Evolutionary conservation across 2,888 invertebrate species (phyloP).

Genomic region (Phymatocera aterrima): DNA sequence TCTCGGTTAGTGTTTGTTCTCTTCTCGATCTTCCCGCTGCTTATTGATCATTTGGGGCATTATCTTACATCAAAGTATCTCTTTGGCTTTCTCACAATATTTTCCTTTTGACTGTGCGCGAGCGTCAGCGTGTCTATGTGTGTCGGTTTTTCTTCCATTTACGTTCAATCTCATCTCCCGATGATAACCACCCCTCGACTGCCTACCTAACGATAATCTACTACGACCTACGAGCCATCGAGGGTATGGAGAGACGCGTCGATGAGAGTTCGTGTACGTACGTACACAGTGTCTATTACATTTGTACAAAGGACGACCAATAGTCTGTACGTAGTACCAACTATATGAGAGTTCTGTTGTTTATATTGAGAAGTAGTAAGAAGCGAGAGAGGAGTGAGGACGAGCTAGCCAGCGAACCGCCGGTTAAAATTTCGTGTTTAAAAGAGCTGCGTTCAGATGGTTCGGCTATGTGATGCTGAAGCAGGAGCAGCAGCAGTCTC

Average conservation of each 20-base stretch:
- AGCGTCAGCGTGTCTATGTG: too few relatives aligned
- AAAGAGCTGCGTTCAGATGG: background rate
- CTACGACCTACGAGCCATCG: background rate
- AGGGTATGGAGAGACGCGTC: background rate
- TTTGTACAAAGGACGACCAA: constrained; percentile 24
- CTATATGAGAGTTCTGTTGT: background rate
- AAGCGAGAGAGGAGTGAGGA: background rate
- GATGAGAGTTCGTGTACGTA: background rate
- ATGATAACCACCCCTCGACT: too few relatives aligned
- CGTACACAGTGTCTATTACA: constrained; percentile 20
- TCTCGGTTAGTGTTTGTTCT: too few relatives aligned
- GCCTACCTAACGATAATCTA: too few relatives aligned
- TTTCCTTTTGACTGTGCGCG: too few relatives aligned
- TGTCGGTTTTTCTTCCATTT: too few relatives aligned
- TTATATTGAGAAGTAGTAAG: constrained; percentile 15
- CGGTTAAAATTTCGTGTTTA: background rate
- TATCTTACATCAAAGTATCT: too few relatives aligned
- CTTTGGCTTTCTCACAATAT: too few relatives aligned
- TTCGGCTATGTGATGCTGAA: constrained; percentile 30
- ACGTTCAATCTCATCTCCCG: too few relatives aligned
- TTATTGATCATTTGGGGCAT: too few relatives aligned
- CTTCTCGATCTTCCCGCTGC: too few relatives aligned
- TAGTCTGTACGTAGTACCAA: background rate
- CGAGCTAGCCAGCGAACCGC: background rate
- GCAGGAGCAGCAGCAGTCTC: constrained; percentile 15